Percentiles rank a stretch among this genome's conserved stretches.
Conservation (phyloP, 1,140 invertebrate genomes). For the Micrasema minimum region DNA sequence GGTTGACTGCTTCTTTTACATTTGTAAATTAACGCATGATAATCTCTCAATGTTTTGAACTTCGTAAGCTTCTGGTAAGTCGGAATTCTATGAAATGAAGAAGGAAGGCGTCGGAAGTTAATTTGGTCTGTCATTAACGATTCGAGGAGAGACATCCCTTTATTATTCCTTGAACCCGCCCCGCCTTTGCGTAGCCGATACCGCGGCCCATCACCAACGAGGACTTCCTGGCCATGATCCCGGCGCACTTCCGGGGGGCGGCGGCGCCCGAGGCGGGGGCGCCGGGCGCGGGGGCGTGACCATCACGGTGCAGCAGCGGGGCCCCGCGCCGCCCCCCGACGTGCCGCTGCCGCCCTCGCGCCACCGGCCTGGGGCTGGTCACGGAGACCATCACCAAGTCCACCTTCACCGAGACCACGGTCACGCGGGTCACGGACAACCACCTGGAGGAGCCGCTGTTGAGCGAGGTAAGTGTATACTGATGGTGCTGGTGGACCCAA, state of each 20-base stretch:
- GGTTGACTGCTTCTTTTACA: neutral
- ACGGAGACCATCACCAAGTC: slow-evolving; percentile 94
- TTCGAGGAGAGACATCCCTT: too few relatives aligned
- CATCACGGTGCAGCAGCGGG: slow-evolving; percentile 68
- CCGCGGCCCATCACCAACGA: slow-evolving; percentile 88
- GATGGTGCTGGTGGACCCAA: slow-evolving; percentile 1
- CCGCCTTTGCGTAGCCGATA: slow-evolving; percentile 64
- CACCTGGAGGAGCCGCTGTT: slow-evolving; percentile 83
- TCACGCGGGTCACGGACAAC: slow-evolving; percentile 93
- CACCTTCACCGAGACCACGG: slow-evolving; percentile 92
- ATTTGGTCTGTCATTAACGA: too few relatives aligned
- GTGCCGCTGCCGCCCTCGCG: slow-evolving; percentile 81
- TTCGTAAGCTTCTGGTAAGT: too few relatives aligned
- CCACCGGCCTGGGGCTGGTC: slow-evolving; percentile 83
- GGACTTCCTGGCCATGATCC: slow-evolving; percentile 94
- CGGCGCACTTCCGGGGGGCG: slow-evolving; percentile 81
- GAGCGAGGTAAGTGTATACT: slow-evolving; percentile 77
- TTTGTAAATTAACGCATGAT: slow-evolving; percentile 4
- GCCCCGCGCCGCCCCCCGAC: slow-evolving; percentile 55
- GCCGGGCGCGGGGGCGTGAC: slow-evolving; percentile 57
- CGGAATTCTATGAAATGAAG: too few relatives aligned
- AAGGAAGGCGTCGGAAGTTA: too few relatives aligned
- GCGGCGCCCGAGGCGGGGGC: slow-evolving; percentile 25
- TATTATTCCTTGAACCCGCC: neutral
- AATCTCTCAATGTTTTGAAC: neutral